Conservation (phyloP, 2,797 vertebrate genomes). For the Rhabdophis nuchalis region DNA sequence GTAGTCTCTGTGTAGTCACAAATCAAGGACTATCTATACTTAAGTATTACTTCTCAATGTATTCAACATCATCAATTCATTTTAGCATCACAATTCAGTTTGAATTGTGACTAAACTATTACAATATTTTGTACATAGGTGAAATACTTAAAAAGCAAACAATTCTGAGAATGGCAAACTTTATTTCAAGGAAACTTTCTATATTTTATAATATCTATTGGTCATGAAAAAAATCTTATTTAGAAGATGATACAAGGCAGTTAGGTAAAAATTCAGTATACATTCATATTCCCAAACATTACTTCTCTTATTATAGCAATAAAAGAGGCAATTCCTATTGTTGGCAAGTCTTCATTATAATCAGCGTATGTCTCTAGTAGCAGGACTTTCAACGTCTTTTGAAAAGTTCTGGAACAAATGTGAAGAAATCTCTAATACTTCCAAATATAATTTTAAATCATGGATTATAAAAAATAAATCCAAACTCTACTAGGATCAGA, state of each 20-base stretch:
- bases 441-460: neutral
- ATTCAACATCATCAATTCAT: slow-evolving; percentile 1
- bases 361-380: neutral
- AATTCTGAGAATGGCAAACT: slow-evolving; percentile 53
- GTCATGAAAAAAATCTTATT: slow-evolving; percentile 32
- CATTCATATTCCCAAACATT: slow-evolving; percentile 26
- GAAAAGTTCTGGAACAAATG: neutral
- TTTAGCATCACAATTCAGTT: slow-evolving; percentile 52
- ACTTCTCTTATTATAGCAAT: neutral
- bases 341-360: neutral
- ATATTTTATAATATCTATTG: slow-evolving; percentile 28
- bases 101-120: slow-evolving; percentile 56
- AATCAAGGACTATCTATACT: neutral
- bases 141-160: slow-evolving; percentile 58
- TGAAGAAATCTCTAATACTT: neutral
- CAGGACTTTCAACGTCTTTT: neutral
- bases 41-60: neutral
- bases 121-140: slow-evolving; percentile 44
- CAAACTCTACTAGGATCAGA: neutral
- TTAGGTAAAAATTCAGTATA: slow-evolving; percentile 32
- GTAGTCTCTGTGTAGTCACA: neutral
- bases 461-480: neutral
- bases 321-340: neutral
- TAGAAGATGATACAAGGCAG: slow-evolving; percentile 46
- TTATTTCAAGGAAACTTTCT: slow-evolving; percentile 49